Conservation (phyloP, 2,113 vertebrate species). For the Ageneiosus marmoratus region DNA sequence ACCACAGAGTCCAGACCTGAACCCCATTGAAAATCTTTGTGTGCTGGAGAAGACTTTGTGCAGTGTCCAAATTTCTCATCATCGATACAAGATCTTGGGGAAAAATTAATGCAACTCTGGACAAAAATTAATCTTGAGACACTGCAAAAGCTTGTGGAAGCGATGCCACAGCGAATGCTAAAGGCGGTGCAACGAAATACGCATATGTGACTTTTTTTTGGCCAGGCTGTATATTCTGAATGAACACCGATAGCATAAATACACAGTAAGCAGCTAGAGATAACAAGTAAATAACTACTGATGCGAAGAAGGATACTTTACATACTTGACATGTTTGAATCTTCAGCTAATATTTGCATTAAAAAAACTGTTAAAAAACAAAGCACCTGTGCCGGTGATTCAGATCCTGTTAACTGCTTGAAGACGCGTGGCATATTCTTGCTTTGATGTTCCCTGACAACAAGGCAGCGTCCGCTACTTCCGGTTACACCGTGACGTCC, state of each 20-base stretch:
- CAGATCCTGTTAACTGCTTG: not conserved
- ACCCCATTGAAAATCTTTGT: no score
- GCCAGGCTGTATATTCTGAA: not conserved
- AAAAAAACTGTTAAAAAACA: not conserved
- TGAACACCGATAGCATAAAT: not conserved
- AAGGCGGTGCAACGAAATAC: no score
- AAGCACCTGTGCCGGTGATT: not conserved
- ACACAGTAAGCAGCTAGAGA: not conserved
- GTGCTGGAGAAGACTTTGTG: no score
- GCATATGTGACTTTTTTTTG: no score
- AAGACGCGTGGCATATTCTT: conserved; percentile 50
- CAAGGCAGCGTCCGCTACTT: conserved; percentile 14
- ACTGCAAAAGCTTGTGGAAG: no score
- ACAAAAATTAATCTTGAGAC: no score
- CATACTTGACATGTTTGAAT: not conserved
- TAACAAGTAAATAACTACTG: not conserved
- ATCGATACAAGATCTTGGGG: no score
- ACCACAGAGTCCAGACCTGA: no score
- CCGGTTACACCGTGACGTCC: conserved; percentile 41
- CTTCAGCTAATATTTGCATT: not conserved
- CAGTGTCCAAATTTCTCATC: no score
- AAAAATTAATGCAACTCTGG: no score
- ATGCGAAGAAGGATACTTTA: not conserved
- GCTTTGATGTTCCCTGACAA: conserved; percentile 52
- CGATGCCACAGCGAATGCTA: no score